Evolutionary conservation across 2,113 vertebrate species (phyloP).

Genomic region (Pachyramphus minor): DNA sequence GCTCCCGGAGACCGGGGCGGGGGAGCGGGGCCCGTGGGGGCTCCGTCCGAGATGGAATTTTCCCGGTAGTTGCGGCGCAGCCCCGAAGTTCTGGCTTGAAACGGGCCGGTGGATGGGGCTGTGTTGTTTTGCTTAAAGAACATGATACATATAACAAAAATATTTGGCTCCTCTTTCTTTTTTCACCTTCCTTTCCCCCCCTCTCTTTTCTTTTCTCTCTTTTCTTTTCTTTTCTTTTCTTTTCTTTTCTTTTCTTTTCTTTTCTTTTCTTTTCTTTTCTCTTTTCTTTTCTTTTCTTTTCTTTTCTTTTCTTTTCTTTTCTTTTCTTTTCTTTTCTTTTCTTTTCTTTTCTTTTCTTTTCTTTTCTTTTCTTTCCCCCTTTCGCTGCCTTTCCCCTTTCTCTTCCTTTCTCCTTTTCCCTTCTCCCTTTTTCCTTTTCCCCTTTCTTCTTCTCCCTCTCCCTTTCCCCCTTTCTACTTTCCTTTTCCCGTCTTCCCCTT

Average conservation of each 20-base stretch:
- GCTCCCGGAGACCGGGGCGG: neutral
- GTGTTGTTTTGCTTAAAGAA: neutral
- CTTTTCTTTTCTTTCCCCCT: accelerated
- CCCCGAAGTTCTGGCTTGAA: neutral
- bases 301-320: accelerated
- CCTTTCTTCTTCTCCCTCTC: accelerated
- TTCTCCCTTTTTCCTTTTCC: accelerated
- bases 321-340: accelerated
- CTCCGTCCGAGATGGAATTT: neutral
- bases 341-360: accelerated
- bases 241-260: too few relatives aligned
- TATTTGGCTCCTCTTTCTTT: neutral
- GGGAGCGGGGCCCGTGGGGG: neutral
- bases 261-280: accelerated
- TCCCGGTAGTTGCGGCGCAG: neutral
- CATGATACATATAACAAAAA: neutral
- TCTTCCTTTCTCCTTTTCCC: accelerated
- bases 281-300: accelerated
- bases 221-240: accelerated
- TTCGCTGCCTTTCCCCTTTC: accelerated
- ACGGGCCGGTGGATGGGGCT: neutral
- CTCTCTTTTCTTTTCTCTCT: accelerated
- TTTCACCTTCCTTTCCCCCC: accelerated
- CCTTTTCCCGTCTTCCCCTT: too few relatives aligned
- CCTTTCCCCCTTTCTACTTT: accelerated